Evolutionary conservation across 2,113 vertebrate species (phyloP).

Genomic region (Pycnonotus jocosus): DNA sequence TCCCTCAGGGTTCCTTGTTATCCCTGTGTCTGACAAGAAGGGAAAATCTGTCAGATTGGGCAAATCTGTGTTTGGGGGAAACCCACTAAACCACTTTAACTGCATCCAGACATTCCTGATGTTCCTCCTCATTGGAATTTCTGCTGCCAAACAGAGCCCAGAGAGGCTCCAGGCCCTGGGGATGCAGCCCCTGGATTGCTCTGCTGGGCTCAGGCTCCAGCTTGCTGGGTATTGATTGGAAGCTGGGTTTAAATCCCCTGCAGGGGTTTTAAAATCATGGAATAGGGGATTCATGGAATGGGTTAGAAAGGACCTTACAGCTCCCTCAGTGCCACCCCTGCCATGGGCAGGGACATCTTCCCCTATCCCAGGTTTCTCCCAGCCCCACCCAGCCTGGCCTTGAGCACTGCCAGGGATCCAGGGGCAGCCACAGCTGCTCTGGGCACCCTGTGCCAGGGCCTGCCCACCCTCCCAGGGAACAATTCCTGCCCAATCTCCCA

Average conservation of each 20-base stretch:
- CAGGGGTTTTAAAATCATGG: background rate
- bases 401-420: background rate
- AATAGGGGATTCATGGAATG: background rate
- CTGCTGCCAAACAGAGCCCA: background rate
- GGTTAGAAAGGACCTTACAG: background rate
- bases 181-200: background rate
- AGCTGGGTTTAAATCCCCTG: background rate
- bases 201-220: background rate
- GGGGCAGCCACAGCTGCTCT: background rate
- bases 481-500: background rate
- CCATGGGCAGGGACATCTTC: background rate
- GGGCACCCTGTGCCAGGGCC: background rate
- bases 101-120: background rate
- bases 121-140: background rate
- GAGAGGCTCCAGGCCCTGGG: background rate
- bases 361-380: background rate
- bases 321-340: rapidly evolving
- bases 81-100: background rate
- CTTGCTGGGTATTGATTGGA: rapidly evolving
- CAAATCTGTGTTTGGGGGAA: background rate
- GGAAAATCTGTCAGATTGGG: background rate
- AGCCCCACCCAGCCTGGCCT: background rate
- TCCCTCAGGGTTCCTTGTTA: rapidly evolving
- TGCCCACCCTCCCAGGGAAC: background rate
- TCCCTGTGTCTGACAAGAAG: background rate